phyloP scores from a whole-genome alignment of 2,113 vertebrate genomes.

The Bolborhynchus lineola region DNA sequence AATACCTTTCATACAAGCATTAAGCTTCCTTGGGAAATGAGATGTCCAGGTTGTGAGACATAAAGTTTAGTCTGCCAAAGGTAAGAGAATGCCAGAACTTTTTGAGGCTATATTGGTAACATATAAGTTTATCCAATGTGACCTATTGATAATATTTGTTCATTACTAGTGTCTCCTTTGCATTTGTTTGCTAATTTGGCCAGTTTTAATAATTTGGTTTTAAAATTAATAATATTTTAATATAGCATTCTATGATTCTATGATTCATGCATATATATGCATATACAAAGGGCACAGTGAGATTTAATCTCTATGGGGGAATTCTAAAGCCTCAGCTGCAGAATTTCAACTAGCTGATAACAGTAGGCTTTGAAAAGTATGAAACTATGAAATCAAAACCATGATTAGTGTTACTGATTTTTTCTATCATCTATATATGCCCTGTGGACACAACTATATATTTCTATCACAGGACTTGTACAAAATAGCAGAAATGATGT shows the following conservation, averaged over 20 bases:
- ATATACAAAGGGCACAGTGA: neutral
- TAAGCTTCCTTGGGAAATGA: neutral
- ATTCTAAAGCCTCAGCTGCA: neutral
- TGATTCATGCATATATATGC: neutral
- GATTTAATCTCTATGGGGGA: neutral
- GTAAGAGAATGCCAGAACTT: neutral
- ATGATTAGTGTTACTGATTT: constrained; percentile 27
- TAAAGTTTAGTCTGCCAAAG: neutral
- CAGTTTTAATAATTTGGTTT: neutral
- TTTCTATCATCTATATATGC: neutral
- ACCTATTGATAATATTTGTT: neutral
- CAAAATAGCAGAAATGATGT: constrained; percentile 5
- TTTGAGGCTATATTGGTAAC: neutral
- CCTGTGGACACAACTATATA: neutral
- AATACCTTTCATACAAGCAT: neutral
- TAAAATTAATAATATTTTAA: neutral
- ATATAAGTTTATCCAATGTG: neutral
- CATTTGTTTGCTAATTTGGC: neutral
- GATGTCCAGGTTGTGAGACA: neutral
- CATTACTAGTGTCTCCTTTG: neutral
- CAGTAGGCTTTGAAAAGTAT: neutral
- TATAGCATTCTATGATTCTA: neutral
- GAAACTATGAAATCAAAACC: constrained; percentile 19
- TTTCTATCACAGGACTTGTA: neutral
- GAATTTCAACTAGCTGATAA: constrained; percentile 10